Evolutionary conservation across 2,888 invertebrate species (phyloP).

Genomic region (Elegia similella): DNA sequence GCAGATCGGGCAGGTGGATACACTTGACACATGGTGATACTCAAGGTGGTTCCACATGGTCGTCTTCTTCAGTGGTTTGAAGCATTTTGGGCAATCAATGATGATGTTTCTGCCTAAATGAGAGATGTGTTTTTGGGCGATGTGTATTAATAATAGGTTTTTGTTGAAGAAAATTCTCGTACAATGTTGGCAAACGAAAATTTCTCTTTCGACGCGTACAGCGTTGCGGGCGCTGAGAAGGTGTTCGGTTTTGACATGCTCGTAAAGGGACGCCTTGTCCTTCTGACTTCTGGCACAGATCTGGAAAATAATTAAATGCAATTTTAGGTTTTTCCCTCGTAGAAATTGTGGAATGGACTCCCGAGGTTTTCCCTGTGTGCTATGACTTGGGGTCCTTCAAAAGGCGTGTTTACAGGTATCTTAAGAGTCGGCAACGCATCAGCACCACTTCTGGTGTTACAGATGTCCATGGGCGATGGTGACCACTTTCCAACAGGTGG

Average conservation of each 20-base stretch:
- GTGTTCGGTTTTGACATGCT: constrained; percentile 48
- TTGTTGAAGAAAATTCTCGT: constrained; percentile 57
- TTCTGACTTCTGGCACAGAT: constrained; percentile 39
- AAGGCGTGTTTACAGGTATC: no score
- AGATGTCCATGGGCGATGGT: no score
- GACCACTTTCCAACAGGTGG: no score
- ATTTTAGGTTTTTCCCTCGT: no score
- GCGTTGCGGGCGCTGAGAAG: constrained; percentile 44
- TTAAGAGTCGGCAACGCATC: no score
- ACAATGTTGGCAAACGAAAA: constrained; percentile 54
- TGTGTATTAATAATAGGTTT: constrained; percentile 37
- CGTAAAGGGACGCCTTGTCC: constrained; percentile 23
- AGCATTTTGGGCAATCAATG: constrained; percentile 46
- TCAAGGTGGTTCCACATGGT: constrained; percentile 44
- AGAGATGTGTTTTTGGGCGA: constrained; percentile 30
- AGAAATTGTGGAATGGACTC: no score
- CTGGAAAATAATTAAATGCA: no score
- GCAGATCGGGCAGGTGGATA: constrained; percentile 50
- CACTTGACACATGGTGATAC: constrained; percentile 38
- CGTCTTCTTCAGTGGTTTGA: constrained; percentile 1
- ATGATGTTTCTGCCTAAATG: background rate
- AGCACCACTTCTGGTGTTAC: no score
- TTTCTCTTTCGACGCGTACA: constrained; percentile 41
- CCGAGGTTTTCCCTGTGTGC: no score
- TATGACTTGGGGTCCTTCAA: no score